Base-by-base conservation (phyloP, 2,888 invertebrate species). In the Clivina fossor region DNA sequence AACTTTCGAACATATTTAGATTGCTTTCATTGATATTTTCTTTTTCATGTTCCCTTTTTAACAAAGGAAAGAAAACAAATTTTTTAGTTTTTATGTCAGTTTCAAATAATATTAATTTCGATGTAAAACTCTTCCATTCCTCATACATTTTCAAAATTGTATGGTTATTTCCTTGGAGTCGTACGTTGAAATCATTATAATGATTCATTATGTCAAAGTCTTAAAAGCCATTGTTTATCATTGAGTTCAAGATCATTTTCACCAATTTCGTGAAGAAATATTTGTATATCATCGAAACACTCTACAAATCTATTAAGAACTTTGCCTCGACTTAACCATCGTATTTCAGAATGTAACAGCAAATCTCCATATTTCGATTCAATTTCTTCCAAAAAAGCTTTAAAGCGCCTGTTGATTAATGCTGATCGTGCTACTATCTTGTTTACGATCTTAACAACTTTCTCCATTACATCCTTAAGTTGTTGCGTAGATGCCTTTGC, bases 361-460 rank as follows among this genome's bases (percentile, higher is more conserved):
- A 62, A 62, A 62, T 61, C 55, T 60, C 61, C 59, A 61, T 58
- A 62, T 63, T 59, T 56, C 53, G 57, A 61, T 61, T 61, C 62
- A 61, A 63, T 63, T 61, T 63, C 60, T 55, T 57, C 58, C 32
- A 60, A 60, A 62, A 62, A 61, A 58, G 56, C 58, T 62, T 60
- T 59, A 51, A 62, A 62, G 50, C 61, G 60, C 57, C 57, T 62
- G 59, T 59, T 59, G 56, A 43, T 60, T 59, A 62, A 62, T 62
- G 56, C 59, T 51, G 60, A 62, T 62, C 59, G 61, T 30, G 61
- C 61, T 60, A 60, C 44, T 60, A 63, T 62, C 26, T 26, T 56
- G 57, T 54, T 54, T 60, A n/a, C n/a, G n/a, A n/a, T n/a, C n/a
- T n/a, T n/a, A n/a, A n/a, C n/a, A n/a, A n/a, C n/a, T n/a, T n/a